phyloP scores from a whole-genome alignment of 2,113 vertebrate species.

The Phylloscopus trochilus region DNA sequence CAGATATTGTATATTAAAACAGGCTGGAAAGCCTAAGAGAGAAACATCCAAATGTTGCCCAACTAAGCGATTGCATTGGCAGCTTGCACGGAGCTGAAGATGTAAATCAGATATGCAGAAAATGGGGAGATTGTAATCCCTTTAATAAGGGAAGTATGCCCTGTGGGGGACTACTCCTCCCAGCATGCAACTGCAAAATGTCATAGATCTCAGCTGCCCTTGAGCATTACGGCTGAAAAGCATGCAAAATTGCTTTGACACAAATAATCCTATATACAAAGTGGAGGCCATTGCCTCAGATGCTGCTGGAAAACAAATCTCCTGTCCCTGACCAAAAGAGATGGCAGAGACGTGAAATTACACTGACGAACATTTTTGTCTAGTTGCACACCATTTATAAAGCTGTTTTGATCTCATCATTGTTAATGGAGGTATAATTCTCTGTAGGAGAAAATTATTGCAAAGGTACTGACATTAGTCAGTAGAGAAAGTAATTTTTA shows the following conservation, averaged over 20 bases:
- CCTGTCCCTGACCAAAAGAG: neutral
- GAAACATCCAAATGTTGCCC: constrained; percentile 20
- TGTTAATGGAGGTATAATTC: neutral
- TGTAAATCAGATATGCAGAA: constrained; percentile 33
- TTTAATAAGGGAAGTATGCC: constrained; percentile 38
- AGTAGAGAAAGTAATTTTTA: constrained; percentile 4
- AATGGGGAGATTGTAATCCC: constrained; percentile 47
- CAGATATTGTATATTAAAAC: constrained; percentile 50
- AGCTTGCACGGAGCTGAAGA: neutral
- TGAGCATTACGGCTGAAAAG: neutral
- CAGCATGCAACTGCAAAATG: constrained; percentile 34
- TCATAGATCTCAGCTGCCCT: neutral
- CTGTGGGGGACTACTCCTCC: constrained; percentile 22
- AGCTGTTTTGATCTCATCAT: neutral
- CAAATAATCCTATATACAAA: constrained; percentile 18
- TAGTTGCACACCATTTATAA: neutral
- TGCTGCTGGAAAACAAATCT: constrained; percentile 18
- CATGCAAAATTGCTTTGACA: constrained; percentile 50
- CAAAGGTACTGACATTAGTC: neutral
- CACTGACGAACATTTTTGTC: neutral
- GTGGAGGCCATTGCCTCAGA: neutral
- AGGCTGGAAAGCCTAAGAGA: constrained; percentile 24
- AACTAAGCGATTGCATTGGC: neutral
- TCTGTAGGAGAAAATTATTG: neutral
- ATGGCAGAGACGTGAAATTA: neutral